Percentiles rank a stretch among this genome's conserved stretches.
Evolutionary conservation across 2,797 vertebrate genomes (phyloP).

Genomic region (Halcyon leucocephala): DNA sequence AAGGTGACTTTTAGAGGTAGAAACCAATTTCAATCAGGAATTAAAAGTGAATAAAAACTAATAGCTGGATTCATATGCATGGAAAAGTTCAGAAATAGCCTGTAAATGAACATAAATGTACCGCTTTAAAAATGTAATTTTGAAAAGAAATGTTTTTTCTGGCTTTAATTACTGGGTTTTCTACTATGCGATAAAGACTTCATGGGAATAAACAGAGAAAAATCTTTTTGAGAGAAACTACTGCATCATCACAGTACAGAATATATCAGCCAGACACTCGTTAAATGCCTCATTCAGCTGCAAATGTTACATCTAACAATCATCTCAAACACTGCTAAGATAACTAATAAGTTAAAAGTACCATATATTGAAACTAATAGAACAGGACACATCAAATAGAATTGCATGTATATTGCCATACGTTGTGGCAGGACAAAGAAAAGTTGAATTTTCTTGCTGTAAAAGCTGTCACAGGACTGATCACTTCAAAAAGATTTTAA

Average conservation of each 20-base stretch:
- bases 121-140: constrained; percentile 14
- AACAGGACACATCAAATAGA: background rate
- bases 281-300: constrained; percentile 61
- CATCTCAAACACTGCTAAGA: constrained; percentile 9
- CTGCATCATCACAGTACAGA: constrained; percentile 12
- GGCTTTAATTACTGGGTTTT: constrained; percentile 59
- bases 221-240: constrained; percentile 31
- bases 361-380: background rate
- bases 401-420: background rate
- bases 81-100: background rate
- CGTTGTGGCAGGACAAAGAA: background rate
- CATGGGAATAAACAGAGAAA: constrained; percentile 42
- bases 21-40: background rate
- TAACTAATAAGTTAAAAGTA: constrained; percentile 41
- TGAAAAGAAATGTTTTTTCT: constrained; percentile 31
- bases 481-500: background rate
- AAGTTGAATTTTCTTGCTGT: background rate
- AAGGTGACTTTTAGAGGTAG: background rate
- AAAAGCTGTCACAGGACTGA: background rate
- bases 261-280: constrained; percentile 3
- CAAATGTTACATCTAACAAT: constrained; percentile 32
- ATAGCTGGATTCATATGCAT: background rate
- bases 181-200: background rate
- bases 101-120: background rate
- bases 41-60: background rate